Conservation (phyloP, 2,888 invertebrate species). For the Drosophila paranaensis region DNA sequence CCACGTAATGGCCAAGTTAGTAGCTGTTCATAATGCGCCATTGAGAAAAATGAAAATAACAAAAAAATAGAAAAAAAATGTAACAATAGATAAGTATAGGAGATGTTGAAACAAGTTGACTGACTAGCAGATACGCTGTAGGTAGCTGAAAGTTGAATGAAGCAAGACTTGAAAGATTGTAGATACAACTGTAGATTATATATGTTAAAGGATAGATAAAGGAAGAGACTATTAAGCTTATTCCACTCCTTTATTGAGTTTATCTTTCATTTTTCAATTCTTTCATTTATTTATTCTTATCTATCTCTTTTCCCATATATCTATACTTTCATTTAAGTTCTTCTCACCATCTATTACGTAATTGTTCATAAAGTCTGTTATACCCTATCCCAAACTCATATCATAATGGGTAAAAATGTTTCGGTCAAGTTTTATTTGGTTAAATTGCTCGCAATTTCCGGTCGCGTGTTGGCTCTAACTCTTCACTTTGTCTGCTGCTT, state of each 20-base stretch:
- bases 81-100: constrained; percentile 22
- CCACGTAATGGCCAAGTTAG: constrained; percentile 40
- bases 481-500: constrained; percentile 9
- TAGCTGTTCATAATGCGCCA: constrained; percentile 15
- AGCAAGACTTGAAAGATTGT: not conserved
- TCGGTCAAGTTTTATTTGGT: constrained; percentile 56
- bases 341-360: not conserved
- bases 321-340: not conserved
- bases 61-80: constrained; percentile 22
- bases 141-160: accelerated
- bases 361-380: not conserved
- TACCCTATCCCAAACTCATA: not conserved
- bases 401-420: constrained; percentile 30
- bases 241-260: not conserved
- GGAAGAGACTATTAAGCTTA: too few species aligned
- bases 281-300: not conserved
- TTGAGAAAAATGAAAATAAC: constrained; percentile 31
- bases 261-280: not conserved
- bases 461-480: constrained; percentile 74
- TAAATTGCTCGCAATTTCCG: constrained; percentile 82
- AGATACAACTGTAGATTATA: too few species aligned
- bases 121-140: not conserved
- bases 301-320: not conserved
- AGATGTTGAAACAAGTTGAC: not conserved
- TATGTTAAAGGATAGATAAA: too few species aligned